Conservation (phyloP, 2,113 vertebrate species). For the Planiliza haematocheilus region DNA sequence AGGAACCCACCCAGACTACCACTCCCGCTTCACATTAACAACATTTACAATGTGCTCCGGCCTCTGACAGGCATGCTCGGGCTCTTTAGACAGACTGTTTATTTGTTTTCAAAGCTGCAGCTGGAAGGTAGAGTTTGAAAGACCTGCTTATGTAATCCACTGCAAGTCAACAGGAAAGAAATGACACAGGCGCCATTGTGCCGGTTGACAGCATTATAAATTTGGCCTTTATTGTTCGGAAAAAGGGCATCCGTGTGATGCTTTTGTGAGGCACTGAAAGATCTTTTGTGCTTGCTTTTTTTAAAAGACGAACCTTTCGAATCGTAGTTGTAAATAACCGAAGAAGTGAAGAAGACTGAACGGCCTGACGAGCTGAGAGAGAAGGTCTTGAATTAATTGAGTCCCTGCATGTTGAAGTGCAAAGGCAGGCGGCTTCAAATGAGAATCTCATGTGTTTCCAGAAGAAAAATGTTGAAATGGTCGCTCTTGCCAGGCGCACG, state of each 20-base stretch:
- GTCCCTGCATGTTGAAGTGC: neutral
- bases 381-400: slow-evolving; percentile 13
- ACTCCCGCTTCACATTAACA: slow-evolving; percentile 59
- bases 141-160: slow-evolving; percentile 46
- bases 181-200: slow-evolving; percentile 27
- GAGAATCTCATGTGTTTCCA: slow-evolving; percentile 37
- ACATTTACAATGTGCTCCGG: too few species aligned
- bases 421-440: slow-evolving; percentile 32
- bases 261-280: slow-evolving; percentile 6
- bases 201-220: slow-evolving; percentile 23
- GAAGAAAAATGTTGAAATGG: slow-evolving; percentile 28
- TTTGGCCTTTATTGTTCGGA: slow-evolving; percentile 11
- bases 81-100: too few species aligned
- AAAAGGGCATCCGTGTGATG: neutral
- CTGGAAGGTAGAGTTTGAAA: slow-evolving; percentile 36
- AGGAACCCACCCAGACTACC: slow-evolving; percentile 42
- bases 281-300: too few species aligned
- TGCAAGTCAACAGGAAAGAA: slow-evolving; percentile 19
- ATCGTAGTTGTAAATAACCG: too few species aligned
- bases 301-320: too few species aligned
- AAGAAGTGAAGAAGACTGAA: neutral
- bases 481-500: neutral
- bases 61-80: too few species aligned
- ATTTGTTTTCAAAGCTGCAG: slow-evolving; percentile 41
- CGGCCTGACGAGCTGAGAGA: too few species aligned